These are phyloP conservation scores for Potorous gilbertii DNA, from an alignment of 2,797 vertebrate genomes.

Conservation along the genomic window DNA sequence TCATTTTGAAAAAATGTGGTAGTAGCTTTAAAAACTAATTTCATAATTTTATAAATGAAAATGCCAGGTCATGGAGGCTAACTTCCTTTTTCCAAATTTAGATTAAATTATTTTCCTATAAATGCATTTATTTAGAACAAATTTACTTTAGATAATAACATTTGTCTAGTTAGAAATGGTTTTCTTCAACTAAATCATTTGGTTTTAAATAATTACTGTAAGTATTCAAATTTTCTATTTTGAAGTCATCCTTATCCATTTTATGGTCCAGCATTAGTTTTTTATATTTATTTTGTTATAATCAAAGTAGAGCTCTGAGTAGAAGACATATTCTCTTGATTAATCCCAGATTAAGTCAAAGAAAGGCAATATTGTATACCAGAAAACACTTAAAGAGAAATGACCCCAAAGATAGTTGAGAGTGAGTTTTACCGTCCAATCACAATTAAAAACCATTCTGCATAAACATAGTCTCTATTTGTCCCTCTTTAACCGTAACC, in stretches of 20 bases:
- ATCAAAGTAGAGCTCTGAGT: slow-evolving; percentile 5
- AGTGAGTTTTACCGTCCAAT: slow-evolving; percentile 22
- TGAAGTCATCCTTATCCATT: slow-evolving; percentile 24
- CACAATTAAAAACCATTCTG: not conserved
- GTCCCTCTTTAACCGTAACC: not conserved
- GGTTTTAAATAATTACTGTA: slow-evolving; percentile 40
- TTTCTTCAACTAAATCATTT: slow-evolving; percentile 50
- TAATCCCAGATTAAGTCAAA: slow-evolving; percentile 25
- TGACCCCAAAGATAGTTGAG: slow-evolving; percentile 4
- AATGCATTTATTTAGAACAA: not conserved
- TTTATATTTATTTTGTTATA: slow-evolving; percentile 16
- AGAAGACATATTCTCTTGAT: not conserved
- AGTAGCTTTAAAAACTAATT: slow-evolving; percentile 28
- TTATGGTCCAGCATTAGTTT: slow-evolving; percentile 1
- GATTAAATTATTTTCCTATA: slow-evolving; percentile 33
- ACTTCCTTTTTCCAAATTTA: slow-evolving; percentile 42
- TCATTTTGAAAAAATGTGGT: not conserved
- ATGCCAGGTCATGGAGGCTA: slow-evolving; percentile 25
- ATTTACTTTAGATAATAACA: slow-evolving; percentile 21
- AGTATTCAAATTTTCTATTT: slow-evolving; percentile 3
- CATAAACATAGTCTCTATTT: slow-evolving; percentile 22
- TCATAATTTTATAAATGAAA: slow-evolving; percentile 57
- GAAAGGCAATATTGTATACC: slow-evolving; percentile 13
- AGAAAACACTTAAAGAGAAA: slow-evolving; percentile 19
- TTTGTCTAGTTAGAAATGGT: slow-evolving; percentile 40